Conservation (phyloP, 2,113 vertebrate species). For the Atherinomorus stipes region DNA sequence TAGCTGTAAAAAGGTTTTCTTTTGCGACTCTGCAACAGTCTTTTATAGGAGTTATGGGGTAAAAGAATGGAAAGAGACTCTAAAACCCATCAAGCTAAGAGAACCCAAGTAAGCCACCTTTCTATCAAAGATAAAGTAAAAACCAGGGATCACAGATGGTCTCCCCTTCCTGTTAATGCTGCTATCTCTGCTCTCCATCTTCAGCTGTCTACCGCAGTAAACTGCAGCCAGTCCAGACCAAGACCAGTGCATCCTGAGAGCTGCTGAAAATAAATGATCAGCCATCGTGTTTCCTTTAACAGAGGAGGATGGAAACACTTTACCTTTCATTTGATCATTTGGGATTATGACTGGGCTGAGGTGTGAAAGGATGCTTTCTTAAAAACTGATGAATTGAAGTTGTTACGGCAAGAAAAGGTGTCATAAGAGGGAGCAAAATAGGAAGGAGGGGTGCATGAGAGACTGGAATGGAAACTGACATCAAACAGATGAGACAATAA, state of each 20-base stretch:
- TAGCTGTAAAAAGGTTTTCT: constrained; percentile 51
- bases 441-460: constrained; percentile 15
- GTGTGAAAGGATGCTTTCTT: constrained; percentile 37
- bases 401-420: constrained; percentile 37
- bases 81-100: constrained; percentile 39
- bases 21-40: constrained; percentile 13
- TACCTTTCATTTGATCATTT: constrained; percentile 42
- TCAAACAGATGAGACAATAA: constrained; percentile 70
- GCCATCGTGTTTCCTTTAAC: constrained; percentile 19
- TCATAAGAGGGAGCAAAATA: constrained; percentile 5
- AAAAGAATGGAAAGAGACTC: constrained; percentile 29
- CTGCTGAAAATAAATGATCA: constrained; percentile 25
- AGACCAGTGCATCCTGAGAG: constrained; percentile 15
- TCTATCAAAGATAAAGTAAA: constrained; percentile 26
- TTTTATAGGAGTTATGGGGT: constrained; percentile 2
- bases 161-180: constrained; percentile 12
- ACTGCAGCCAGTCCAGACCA: background rate
- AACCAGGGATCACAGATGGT: constrained; percentile 6
- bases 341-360: constrained; percentile 40
- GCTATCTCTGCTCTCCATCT: background rate
- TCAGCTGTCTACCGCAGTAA: background rate
- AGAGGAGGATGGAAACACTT: constrained; percentile 29
- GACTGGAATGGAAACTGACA: constrained; percentile 56
- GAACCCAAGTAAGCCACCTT: constrained; percentile 12
- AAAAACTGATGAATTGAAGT: constrained; percentile 59